A percentile compares a stretch with the other conserved stretches of the same genome.
Conservation (phyloP, 1,140 invertebrate species). For the Zelostemma sp. region DNA sequence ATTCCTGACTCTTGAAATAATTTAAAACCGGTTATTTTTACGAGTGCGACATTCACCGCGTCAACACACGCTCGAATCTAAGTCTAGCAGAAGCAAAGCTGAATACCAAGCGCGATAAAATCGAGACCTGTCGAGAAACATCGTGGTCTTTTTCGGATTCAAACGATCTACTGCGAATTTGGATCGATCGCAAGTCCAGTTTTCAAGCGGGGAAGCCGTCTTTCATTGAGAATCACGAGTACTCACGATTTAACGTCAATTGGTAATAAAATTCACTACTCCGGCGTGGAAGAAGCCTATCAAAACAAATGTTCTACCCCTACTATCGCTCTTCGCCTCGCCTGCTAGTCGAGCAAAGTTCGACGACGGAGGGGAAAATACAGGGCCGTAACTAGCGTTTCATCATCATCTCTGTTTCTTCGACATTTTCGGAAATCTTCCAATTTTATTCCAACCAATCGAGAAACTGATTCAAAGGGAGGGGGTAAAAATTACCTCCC, state of each 20-base stretch:
- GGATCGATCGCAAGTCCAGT: neutral
- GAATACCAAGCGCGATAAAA: neutral
- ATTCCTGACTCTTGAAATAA: neutral
- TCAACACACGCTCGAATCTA: neutral
- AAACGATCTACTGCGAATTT: neutral
- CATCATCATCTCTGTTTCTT: neutral
- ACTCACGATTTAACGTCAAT: neutral
- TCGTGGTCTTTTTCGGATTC: neutral
- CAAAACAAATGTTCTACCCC: slow-evolving; percentile 21
- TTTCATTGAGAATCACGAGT: neutral
- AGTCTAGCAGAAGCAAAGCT: neutral
- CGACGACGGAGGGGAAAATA: slow-evolving; percentile 32
- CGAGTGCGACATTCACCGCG: neutral
- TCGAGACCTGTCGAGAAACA: neutral
- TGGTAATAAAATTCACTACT: neutral
- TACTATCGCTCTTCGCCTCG: slow-evolving; percentile 7
- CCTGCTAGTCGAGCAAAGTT: slow-evolving; percentile 25
- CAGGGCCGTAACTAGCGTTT: slow-evolving; percentile 28
- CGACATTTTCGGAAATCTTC: neutral
- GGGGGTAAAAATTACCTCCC: slow-evolving; percentile 53
- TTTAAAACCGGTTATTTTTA: slow-evolving; percentile 3
- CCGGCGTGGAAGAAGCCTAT: slow-evolving; percentile 2
- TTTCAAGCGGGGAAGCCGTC: neutral
- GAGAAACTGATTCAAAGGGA: no score
- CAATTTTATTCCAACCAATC: no score